These are phyloP conservation scores for Phrynosoma blainvillii DNA, from an alignment of 2,113 vertebrate species.

Conservation along the genomic window DNA sequence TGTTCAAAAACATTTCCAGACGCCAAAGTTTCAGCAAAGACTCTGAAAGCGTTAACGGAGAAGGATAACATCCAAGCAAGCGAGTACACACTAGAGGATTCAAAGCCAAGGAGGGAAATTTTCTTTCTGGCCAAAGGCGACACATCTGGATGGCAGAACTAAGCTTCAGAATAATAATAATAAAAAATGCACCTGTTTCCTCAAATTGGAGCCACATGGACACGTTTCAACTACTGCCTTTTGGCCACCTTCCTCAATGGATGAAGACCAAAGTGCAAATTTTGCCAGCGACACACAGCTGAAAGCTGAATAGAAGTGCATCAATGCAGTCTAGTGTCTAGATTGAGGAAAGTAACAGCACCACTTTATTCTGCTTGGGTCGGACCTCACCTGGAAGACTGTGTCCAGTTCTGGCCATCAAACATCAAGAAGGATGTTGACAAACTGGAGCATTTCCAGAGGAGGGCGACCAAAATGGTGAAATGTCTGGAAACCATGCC, in stretches of 20 bases:
- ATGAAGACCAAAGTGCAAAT: background rate
- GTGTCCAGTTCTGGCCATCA: too few species aligned
- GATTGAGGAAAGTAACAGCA: too few species aligned
- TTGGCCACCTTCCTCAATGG: background rate
- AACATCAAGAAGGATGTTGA: too few species aligned
- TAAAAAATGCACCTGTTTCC: background rate
- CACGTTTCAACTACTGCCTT: background rate
- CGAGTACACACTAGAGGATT: background rate
- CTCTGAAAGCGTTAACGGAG: background rate
- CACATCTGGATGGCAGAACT: background rate
- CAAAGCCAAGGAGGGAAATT: background rate
- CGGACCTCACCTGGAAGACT: too few species aligned
- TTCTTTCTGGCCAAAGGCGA: background rate
- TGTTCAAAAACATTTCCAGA: background rate
- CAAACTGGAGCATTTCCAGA: too few species aligned
- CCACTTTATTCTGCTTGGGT: too few species aligned
- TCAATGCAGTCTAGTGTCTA: too few species aligned
- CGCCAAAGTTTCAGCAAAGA: background rate
- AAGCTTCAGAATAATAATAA: background rate
- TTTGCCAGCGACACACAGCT: background rate
- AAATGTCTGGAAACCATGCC: too few species aligned
- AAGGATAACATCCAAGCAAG: background rate
- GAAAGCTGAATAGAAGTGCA: too few species aligned
- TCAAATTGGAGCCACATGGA: background rate
- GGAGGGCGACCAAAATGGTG: too few species aligned